Evolutionary conservation across 2,113 vertebrate genomes (phyloP), one percentile per base, ranked within the genome.

Genomic region (Sarotherodon lohbergeri): DNA sequence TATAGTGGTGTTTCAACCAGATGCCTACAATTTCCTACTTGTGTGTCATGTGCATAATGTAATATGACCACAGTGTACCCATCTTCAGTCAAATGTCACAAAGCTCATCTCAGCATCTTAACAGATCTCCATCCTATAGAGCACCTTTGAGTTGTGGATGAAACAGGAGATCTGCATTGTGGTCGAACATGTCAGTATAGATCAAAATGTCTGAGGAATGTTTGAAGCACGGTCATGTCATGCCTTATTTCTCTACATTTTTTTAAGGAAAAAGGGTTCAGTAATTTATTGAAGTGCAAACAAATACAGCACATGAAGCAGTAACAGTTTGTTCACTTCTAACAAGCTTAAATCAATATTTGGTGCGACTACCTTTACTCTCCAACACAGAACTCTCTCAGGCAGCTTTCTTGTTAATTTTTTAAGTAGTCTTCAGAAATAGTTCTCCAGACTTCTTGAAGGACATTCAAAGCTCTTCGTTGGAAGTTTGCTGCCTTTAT

Each of bases 401-500:
- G 61, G 34, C 19, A 66, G 61, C 32, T 36, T 63, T 63, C 59
- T 12, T 63, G 17, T 63, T 36, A 17, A n/a, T 66, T 66, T 19
- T 66, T 66, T 39, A 66, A 66, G 32, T 66, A 22, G 34, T 39
- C 10, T 3, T 13, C 6, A 66, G 19, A 39, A 39, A 66, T 66
- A 8, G 34, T 22, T 66, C 61, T 2, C 19, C 1, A 39, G 61
- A 36, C 61, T 22, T 66, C 61, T 39, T 39, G 61, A 1, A 66
- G 0, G 19, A 39, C 61, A 66, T 66, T 66, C 10, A 39, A 13
- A 66, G 34, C 10, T 22, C 61, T 39, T 66, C 1, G 3, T 66
- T 66, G 61, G 34, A 66, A 13, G 61, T 66, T 66, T n/a, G 3
- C 61, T n/a, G 61, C 61, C 32, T 66, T 66, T 66, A 39, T n/a